phyloP scores from a whole-genome alignment of 1,140 invertebrate species.

The Scaptomyza hsui region DNA sequence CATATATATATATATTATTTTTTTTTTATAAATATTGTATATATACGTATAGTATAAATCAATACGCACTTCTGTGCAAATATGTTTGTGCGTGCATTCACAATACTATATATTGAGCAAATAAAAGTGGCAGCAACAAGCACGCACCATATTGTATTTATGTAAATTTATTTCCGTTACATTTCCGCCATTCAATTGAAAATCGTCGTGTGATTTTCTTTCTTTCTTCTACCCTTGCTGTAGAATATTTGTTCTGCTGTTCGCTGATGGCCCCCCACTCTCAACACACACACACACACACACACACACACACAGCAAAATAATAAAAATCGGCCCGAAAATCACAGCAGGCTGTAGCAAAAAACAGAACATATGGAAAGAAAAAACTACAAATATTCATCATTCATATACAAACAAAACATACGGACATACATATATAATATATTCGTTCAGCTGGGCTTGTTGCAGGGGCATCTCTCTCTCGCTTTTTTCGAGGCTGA shows the following conservation, averaged over 20 bases:
- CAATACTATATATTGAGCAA: conserved; percentile 67
- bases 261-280: background rate
- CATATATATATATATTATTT: conserved; percentile 7
- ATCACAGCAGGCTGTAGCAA: conserved; percentile 36
- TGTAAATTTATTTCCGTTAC: conserved; percentile 83
- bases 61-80: conserved; percentile 77
- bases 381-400: conserved; percentile 64
- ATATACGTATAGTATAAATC: conserved; percentile 61
- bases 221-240: conserved; percentile 29
- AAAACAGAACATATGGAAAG: conserved; percentile 14
- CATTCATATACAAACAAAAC: conserved; percentile 13
- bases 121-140: conserved; percentile 77
- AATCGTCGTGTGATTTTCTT: conserved; percentile 76
- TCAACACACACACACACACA: no score
- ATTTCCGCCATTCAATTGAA: conserved; percentile 82
- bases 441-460: conserved; percentile 24
- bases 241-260: conserved; percentile 51
- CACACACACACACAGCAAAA: background rate
- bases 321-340: conserved; percentile 34
- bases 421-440: conserved; percentile 19
- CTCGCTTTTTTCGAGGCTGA: conserved; percentile 9
- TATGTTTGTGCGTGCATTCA: conserved; percentile 48
- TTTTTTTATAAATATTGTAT: conserved; percentile 9
- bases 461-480: conserved; percentile 9
- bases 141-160: conserved; percentile 83